Evolutionary conservation across 2,113 vertebrate genomes (phyloP).

Genomic region (Leptobrachium ailaonicum): DNA sequence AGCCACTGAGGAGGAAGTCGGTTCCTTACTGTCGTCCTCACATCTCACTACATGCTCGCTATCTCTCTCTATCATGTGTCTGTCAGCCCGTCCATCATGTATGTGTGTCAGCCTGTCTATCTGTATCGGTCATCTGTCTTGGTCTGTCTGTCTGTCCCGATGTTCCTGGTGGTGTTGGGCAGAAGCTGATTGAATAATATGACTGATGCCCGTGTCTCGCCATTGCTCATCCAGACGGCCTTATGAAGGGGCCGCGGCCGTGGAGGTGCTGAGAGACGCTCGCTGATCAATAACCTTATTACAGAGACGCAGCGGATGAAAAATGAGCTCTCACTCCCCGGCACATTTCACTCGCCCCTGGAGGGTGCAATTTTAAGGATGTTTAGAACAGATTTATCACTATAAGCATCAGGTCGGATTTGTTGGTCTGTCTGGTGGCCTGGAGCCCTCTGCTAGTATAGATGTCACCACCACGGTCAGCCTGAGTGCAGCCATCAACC

Average conservation of each 20-base stretch:
- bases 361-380: conserved; percentile 1
- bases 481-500: neutral
- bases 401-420: conserved; percentile 2
- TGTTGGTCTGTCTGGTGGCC: neutral
- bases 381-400: conserved; percentile 1
- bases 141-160: too few relatives aligned
- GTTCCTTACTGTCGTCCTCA: too few relatives aligned
- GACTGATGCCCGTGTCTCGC: neutral
- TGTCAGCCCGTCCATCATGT: too few relatives aligned
- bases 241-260: neutral
- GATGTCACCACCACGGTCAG: neutral
- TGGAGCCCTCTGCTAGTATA: neutral
- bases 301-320: neutral
- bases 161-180: too few relatives aligned
- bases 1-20: too few relatives aligned
- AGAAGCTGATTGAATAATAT: neutral
- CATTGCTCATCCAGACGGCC: neutral
- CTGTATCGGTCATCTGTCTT: too few relatives aligned
- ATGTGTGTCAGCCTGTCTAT: too few relatives aligned
- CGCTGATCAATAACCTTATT: neutral
- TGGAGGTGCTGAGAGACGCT: neutral
- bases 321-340: neutral
- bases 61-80: too few relatives aligned
- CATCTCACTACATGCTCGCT: too few relatives aligned
- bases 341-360: neutral